Evolutionary conservation across 2,888 invertebrate species (phyloP).

Genomic region (Lithodes maja): DNA sequence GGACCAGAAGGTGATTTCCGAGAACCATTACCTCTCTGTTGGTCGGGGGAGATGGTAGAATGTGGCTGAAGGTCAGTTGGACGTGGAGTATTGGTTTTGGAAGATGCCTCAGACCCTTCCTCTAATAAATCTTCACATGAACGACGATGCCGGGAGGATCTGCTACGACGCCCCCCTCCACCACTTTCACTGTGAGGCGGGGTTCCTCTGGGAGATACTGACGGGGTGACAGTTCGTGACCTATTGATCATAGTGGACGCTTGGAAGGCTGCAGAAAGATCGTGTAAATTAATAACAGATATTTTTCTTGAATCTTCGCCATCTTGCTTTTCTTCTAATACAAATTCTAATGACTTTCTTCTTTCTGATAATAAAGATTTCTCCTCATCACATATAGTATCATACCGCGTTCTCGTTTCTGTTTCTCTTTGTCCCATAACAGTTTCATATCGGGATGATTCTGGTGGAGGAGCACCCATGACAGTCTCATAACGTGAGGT

Average conservation of each 20-base stretch:
- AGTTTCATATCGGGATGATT: conserved; percentile 62
- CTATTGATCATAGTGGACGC: conserved; percentile 64
- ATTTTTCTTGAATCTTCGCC: conserved; percentile 71
- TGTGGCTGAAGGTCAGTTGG: conserved; percentile 65
- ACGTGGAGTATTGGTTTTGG: conserved; percentile 67
- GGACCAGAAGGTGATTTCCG: conserved; percentile 53
- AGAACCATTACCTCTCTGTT: conserved; percentile 42
- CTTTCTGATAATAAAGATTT: conserved; percentile 55
- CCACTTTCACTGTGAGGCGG: conserved; percentile 69
- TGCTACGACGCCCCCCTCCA: conserved; percentile 61
- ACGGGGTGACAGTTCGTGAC: conserved; percentile 68
- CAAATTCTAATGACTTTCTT: conserved; percentile 67
- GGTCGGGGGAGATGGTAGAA: conserved; percentile 67
- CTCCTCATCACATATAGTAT: conserved; percentile 67
- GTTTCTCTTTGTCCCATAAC: conserved; percentile 56
- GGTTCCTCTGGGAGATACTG: conserved; percentile 67
- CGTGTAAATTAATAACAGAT: conserved; percentile 72
- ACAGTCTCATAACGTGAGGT: conserved; percentile 62
- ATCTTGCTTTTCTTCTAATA: conserved; percentile 68
- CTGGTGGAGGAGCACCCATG: conserved; percentile 49
- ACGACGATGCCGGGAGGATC: conserved; percentile 68
- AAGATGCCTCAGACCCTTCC: conserved; percentile 68
- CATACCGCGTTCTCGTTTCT: conserved; percentile 59
- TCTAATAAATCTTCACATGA: conserved; percentile 70
- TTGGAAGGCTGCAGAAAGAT: conserved; percentile 72